Evolutionary conservation across 2,888 invertebrate genomes (phyloP), one percentile per base, ranked within the genome.

Genomic region (Lepidochitona cinerea): DNA sequence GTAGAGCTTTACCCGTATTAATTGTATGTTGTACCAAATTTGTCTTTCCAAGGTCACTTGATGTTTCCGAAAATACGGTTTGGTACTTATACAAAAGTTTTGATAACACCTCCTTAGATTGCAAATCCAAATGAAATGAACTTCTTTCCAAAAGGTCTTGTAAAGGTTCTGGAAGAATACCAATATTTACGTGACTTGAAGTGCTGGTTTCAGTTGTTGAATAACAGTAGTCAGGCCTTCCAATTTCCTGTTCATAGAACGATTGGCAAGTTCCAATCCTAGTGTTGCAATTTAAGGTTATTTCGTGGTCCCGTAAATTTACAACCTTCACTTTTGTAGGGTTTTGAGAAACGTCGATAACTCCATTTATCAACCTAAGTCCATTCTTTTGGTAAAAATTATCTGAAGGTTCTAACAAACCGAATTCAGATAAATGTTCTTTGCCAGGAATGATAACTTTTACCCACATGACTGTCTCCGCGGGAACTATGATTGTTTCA

Each of bases 11-110:
- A 4, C 66, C 52, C 9, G 67, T 72, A 33, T 65, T 33, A 5
- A 72, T 72, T 14, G 23, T 41, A 35, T 64, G 37, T 36, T 71
- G 35, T 36, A 35, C 64, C 6, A 35, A 6, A 35, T 6, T 23
- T 23, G 71, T 33, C n/a, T 33, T 29, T 5, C 59, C 70, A 18
- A 71, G 71, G 37, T 71, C 71, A 33, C 64, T 64, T 33, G 23
- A 12, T 9, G 70, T 53, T 12, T 49, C 23, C 14, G 70, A 52
- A 52, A 70, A 70, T 12, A 70, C 32, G 6, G 52, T 32, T 23
- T 49, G 35, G 36, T 53, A 70, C n/a, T 70, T 53, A 1, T 35
- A 14, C 14, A 70, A n/a, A 4, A 33, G 9, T 36, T 53, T 29
- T 29, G 23, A 2, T 35, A 70, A 36, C 49, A 29, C 5, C 12